Base-by-base conservation (phyloP, 1,140 invertebrate genomes). In the Aphis craccivora region DNA sequence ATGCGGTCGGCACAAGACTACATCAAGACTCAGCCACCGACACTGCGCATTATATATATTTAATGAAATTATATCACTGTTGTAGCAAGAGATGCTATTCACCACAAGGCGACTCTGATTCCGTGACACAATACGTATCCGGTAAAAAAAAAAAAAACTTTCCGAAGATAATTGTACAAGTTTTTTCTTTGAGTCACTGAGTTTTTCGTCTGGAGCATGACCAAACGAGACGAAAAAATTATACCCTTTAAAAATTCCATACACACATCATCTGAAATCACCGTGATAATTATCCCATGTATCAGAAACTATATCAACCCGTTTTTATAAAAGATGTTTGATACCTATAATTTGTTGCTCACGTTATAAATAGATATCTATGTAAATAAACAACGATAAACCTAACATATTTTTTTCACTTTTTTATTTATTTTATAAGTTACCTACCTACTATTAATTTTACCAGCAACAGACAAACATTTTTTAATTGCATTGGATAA, bases 131-230 rank as follows among this genome's bases (percentile, higher is more conserved):
- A 84, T 84, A 11, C 40, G 37, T 23, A 40, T 84, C 37, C 83
- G 35, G 83, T 40, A 40, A 84, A 84, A 83, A 84, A 40, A 84
- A 84, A 84, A 84, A 40, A 84, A 84, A 84, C 83, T 40, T 40
- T 84, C 37, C 37, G 22, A 84, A 23, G 83, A 84, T 40, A 40
- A 84, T 84, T 8, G 23, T 76, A 1, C n/a, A 76, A 76, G 60
- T n/a, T 76, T 76, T 67, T n/a, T 14, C 60, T n/a, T 1, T n/a
- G 14, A 67, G 30, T 67, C 60, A 67, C 60, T 14, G 60, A 67
- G 60, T 67, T 67, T 5, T 76, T 1, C 60, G 30, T n/a, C 60
- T 76, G 5, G 14, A 0, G 5, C 14, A 76, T n/a, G 60, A n/a
- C 30, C 5, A n/a, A 76, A 76, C 14, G 14, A 76, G 11, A 76